Conservation (phyloP, 2,888 invertebrate genomes). For the Hydriomena furcata region DNA sequence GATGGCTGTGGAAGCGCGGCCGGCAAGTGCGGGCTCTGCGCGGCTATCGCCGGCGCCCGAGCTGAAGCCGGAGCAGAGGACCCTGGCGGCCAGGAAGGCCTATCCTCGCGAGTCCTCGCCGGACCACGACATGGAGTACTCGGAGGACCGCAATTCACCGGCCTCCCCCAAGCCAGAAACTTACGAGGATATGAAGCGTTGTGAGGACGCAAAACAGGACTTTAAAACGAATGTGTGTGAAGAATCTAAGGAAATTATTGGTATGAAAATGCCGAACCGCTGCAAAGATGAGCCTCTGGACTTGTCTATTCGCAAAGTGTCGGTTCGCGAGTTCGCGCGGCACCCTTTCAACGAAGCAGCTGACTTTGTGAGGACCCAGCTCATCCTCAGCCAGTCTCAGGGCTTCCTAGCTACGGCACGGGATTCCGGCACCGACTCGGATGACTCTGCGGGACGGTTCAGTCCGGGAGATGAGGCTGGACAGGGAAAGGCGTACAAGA, state of each 20-base stretch:
- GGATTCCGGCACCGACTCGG: slow-evolving; percentile 91
- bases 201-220: slow-evolving; percentile 9
- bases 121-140: slow-evolving; percentile 36
- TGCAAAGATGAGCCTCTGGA: slow-evolving; percentile 89
- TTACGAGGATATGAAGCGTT: slow-evolving; percentile 19
- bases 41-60: slow-evolving; percentile 63
- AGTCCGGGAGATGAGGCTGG: slow-evolving; percentile 83
- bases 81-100: slow-evolving; percentile 78
- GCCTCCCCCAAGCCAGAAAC: slow-evolving; percentile 21
- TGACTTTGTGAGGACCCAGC: slow-evolving; percentile 76
- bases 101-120: slow-evolving; percentile 67
- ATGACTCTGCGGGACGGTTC: slow-evolving; percentile 89
- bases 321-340: slow-evolving; percentile 78
- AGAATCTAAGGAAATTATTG: slow-evolving; percentile 13
- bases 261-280: slow-evolving; percentile 28
- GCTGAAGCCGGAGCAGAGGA: slow-evolving; percentile 71
- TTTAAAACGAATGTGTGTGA: background rate
- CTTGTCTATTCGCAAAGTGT: slow-evolving; percentile 86
- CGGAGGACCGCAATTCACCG: slow-evolving; percentile 10
- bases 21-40: slow-evolving; percentile 68
- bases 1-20: slow-evolving; percentile 80
- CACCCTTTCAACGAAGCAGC: slow-evolving; percentile 77
- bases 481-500: slow-evolving; percentile 90
- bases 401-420: slow-evolving; percentile 79
- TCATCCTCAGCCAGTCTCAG: slow-evolving; percentile 77